A percentile compares a stretch with the other conserved stretches of the same genome.
Conservation (phyloP, 2,888 invertebrate species). For the Neelides folsomi region DNA sequence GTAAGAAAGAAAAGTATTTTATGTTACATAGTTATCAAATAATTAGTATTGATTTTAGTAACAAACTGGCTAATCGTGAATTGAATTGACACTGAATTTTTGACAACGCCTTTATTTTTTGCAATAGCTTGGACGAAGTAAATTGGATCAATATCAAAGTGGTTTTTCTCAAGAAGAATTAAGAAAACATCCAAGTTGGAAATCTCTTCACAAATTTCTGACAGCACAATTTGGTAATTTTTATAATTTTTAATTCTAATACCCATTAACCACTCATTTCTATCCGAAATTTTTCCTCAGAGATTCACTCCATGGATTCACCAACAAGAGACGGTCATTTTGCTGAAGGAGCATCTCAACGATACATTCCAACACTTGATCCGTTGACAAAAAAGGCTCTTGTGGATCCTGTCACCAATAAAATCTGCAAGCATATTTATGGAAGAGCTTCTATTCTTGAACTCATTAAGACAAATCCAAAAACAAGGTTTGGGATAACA, state of each 20-base stretch:
- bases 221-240: too few relatives aligned
- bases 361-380: slow-evolving; percentile 6
- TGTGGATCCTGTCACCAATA: slow-evolving; percentile 15
- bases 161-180: too few relatives aligned
- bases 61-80: too few relatives aligned
- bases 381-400: slow-evolving; percentile 13
- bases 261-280: background rate
- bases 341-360: background rate
- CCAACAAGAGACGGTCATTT: background rate
- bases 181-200: too few relatives aligned
- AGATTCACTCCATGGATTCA: background rate
- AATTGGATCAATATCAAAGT: too few relatives aligned
- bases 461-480: slow-evolving; percentile 4
- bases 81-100: too few relatives aligned
- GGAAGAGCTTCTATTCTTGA: slow-evolving; percentile 15
- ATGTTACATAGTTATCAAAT: too few relatives aligned
- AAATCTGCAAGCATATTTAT: slow-evolving; percentile 21
- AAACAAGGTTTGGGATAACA: slow-evolving; percentile 1
- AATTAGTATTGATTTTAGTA: too few relatives aligned
- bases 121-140: too few relatives aligned
- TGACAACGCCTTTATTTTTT: too few relatives aligned
- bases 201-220: too few relatives aligned
- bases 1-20: too few relatives aligned
- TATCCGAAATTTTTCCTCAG: background rate
- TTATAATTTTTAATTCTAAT: background rate